phyloP scores from a whole-genome alignment of 1,140 invertebrate species.

The Ostrea edulis region DNA sequence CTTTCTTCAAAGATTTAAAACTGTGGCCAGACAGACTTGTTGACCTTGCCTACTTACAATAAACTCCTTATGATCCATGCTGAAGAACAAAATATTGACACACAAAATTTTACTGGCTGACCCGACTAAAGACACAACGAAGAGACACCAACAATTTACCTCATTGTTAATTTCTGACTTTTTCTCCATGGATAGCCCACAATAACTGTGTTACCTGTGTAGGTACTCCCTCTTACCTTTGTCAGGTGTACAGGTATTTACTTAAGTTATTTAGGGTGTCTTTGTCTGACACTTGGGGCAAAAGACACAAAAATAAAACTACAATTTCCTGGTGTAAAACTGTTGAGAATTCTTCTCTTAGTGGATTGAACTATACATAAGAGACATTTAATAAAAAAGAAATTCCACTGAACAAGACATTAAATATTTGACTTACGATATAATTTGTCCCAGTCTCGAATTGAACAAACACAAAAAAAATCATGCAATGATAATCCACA shows the following conservation, averaged over 20 bases:
- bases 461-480: constrained; percentile 33
- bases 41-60: constrained; percentile 19
- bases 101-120: constrained; percentile 1
- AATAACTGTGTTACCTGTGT: not conserved
- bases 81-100: constrained; percentile 38
- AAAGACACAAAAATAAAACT: constrained; percentile 21
- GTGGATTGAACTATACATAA: not conserved
- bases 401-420: constrained; percentile 28
- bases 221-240: constrained; percentile 20
- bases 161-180: not conserved
- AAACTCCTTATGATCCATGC: constrained; percentile 19
- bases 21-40: constrained; percentile 18
- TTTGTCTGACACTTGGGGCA: not conserved
- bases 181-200: not conserved
- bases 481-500: constrained; percentile 24
- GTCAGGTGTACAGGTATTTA: constrained; percentile 34
- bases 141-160: constrained; percentile 1
- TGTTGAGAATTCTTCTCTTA: not conserved
- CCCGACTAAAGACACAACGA: not conserved
- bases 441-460: constrained; percentile 27
- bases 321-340: not conserved
- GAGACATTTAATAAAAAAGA: constrained; percentile 2
- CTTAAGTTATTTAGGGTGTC: constrained; percentile 37
- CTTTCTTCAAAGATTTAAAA: not conserved
- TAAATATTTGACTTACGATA: constrained; percentile 38